Percentiles rank a stretch among this genome's conserved stretches.
Evolutionary conservation across 2,888 invertebrate species (phyloP).

Genomic region (Mermis nigrescens): DNA sequence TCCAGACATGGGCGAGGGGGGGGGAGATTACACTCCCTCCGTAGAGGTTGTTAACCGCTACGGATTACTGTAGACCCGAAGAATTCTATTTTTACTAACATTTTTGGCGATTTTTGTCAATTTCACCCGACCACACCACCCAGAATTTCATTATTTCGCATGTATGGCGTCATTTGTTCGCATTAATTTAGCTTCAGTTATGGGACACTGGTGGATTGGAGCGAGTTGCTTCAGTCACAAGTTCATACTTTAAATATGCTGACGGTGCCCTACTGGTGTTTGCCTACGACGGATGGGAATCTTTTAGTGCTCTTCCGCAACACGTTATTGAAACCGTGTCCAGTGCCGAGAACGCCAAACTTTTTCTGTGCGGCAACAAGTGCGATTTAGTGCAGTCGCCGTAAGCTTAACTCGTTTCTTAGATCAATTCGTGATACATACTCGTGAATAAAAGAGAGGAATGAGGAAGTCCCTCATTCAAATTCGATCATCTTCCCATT

Average conservation of each 20-base stretch:
- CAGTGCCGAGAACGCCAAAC: constrained; percentile 80
- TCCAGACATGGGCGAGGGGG: no score
- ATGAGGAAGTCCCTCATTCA: no score
- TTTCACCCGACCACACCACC: no score
- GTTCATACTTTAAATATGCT: constrained; percentile 83
- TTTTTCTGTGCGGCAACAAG: constrained; percentile 81
- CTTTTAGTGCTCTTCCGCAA: constrained; percentile 74
- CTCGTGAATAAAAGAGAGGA: no score
- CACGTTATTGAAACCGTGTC: constrained; percentile 78
- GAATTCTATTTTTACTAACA: no score
- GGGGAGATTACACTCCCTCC: no score
- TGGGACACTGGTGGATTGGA: constrained; percentile 97
- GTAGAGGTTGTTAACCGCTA: no score
- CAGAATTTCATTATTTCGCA: background rate
- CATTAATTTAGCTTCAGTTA: constrained; percentile 64
- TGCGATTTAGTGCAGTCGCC: constrained; percentile 51
- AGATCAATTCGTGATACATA: no score
- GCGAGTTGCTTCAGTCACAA: constrained; percentile 76
- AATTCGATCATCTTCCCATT: no score
- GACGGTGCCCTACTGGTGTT: constrained; percentile 81
- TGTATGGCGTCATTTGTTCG: background rate
- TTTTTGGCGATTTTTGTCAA: no score
- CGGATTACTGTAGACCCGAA: no score
- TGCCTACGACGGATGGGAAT: constrained; percentile 68
- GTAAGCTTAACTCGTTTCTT: constrained; percentile 1